A percentile compares a stretch with the other conserved stretches of the same genome.
Evolutionary conservation across 2,113 vertebrate genomes (phyloP).

Genomic region (Zosterops lateralis): DNA sequence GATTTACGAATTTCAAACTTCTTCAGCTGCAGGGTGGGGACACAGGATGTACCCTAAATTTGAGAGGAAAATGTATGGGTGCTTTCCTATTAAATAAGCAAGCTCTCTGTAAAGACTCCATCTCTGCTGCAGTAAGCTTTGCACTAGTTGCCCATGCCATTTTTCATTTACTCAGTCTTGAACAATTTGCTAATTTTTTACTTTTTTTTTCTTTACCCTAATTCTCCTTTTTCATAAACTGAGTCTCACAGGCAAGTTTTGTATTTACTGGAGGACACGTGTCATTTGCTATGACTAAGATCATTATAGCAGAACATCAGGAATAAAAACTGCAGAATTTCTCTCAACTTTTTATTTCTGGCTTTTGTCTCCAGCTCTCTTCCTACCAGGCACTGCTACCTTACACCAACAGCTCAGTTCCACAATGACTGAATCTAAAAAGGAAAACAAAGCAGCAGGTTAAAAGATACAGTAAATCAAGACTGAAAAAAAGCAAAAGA

Average conservation of each 20-base stretch:
- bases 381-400: background rate
- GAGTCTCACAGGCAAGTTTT: background rate
- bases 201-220: background rate
- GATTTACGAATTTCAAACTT: background rate
- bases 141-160: background rate
- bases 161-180: background rate
- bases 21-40: rapidly evolving
- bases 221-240: background rate
- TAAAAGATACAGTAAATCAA: background rate
- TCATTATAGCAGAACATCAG: background rate
- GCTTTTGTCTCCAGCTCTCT: background rate
- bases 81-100: background rate
- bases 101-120: background rate
- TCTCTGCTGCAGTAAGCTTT: background rate
- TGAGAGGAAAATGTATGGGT: background rate
- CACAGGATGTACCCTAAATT: background rate
- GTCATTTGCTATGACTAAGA: background rate
- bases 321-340: background rate
- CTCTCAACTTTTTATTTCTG: slow-evolving; percentile 8
- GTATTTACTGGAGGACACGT: background rate
- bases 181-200: background rate
- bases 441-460: background rate
- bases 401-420: background rate
- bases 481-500: background rate
- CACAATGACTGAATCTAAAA: background rate